Evolutionary conservation across 2,888 invertebrate species (phyloP).

Genomic region (Tholera decimalis): DNA sequence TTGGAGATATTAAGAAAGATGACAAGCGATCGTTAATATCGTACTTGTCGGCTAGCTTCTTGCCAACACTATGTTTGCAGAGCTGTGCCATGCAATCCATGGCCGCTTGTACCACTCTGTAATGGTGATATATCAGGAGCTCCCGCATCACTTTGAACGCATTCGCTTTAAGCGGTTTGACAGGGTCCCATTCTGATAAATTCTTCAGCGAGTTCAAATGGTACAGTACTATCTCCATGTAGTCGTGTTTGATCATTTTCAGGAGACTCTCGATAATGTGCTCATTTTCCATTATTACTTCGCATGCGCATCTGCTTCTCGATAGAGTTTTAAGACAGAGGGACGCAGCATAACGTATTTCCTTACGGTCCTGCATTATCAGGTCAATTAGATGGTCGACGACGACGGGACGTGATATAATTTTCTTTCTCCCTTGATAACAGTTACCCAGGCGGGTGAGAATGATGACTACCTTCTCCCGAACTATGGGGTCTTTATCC

Average conservation of each 20-base stretch:
- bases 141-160: conserved; percentile 81
- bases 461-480: conserved; percentile 83
- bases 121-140: conserved; percentile 74
- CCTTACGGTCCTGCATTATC: conserved; percentile 80
- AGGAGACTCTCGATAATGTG: conserved; percentile 79
- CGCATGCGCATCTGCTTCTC: conserved; percentile 76
- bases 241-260: conserved; percentile 83
- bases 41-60: conserved; percentile 79
- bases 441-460: conserved; percentile 77
- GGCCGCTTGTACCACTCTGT: conserved; percentile 74
- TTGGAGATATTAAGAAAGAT: conserved; percentile 65
- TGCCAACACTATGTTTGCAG: conserved; percentile 83
- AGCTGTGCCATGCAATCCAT: conserved; percentile 85
- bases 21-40: conserved; percentile 77
- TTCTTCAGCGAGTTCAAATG: conserved; percentile 80
- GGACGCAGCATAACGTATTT: conserved; percentile 84
- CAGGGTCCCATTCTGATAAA: conserved; percentile 81
- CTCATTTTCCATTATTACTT: conserved; percentile 73
- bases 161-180: conserved; percentile 77
- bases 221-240: conserved; percentile 78
- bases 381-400: conserved; percentile 79
- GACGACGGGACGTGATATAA: conserved; percentile 75
- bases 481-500: conserved; percentile 77
- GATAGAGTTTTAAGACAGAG: conserved; percentile 78
- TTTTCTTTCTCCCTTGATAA: conserved; percentile 78